Conservation (phyloP, 2,113 vertebrate species). For the Protobothrops mucrosquamatus region DNA sequence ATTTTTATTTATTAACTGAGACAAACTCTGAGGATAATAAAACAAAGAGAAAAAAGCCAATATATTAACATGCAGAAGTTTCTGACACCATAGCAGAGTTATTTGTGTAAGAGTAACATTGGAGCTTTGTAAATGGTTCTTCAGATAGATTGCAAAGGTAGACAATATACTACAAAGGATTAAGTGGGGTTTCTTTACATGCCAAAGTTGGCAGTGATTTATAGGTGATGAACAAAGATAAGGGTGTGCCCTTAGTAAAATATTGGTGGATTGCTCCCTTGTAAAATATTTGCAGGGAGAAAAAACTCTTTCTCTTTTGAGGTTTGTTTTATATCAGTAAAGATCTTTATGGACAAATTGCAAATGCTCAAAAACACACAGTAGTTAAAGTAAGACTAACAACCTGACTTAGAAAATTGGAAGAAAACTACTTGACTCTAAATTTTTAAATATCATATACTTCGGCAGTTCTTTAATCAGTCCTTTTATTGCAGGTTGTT, state of each 20-base stretch:
- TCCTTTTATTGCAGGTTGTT: constrained; percentile 23
- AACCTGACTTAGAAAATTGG: not conserved
- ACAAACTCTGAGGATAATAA: not conserved
- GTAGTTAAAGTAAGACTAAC: constrained; percentile 29
- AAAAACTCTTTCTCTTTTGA: constrained; percentile 14
- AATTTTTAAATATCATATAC: constrained; percentile 16
- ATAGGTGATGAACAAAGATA: constrained; percentile 25
- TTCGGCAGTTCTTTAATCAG: constrained; percentile 11
- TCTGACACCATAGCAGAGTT: not conserved
- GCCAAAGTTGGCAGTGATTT: constrained; percentile 12
- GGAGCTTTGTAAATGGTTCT: not conserved
- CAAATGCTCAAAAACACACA: constrained; percentile 23
- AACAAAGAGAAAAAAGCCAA: too few species aligned
- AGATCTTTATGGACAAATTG: constrained; percentile 28
- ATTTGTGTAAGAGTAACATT: not conserved
- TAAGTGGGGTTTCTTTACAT: not conserved
- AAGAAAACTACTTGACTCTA: constrained; percentile 9
- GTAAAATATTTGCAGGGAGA: constrained; percentile 16
- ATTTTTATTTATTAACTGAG: not conserved
- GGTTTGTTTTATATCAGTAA: constrained; percentile 3
- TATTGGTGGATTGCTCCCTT: constrained; percentile 25
- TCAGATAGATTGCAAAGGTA: not conserved
- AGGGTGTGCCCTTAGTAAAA: constrained; percentile 27
- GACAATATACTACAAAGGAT: constrained; percentile 1
- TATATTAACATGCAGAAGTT: not conserved